Percentiles rank a stretch among this genome's conserved stretches.
Evolutionary conservation across 2,797 vertebrate species (phyloP).

Genomic region (Periophthalmus magnuspinnatus): DNA sequence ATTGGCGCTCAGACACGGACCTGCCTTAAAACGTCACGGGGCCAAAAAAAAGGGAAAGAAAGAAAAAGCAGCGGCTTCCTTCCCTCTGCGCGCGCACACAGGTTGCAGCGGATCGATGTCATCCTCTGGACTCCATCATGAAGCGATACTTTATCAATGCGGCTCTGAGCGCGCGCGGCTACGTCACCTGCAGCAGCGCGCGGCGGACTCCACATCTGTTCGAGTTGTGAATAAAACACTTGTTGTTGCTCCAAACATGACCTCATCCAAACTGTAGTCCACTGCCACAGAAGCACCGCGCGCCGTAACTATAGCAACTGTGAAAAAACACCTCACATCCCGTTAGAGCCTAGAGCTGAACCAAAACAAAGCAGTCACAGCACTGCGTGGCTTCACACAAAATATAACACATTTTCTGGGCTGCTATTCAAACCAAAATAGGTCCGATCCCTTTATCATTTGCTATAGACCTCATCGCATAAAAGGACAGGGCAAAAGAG

Average conservation of each 20-base stretch:
- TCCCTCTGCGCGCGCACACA: conserved; percentile 53
- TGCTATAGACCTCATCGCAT: not conserved
- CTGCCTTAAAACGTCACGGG: conserved; percentile 81
- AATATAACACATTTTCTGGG: not conserved
- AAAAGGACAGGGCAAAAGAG: not conserved
- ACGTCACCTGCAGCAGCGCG: conserved; percentile 8
- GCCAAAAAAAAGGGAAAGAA: conserved; percentile 52
- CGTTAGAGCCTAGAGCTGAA: conserved; percentile 8
- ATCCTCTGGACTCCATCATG: conserved; percentile 17
- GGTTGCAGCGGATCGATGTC: conserved; percentile 68
- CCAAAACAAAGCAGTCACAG: conserved; percentile 15
- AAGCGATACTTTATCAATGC: conserved; percentile 10
- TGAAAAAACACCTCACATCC: conserved; percentile 11
- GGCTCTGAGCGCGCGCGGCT: not conserved
- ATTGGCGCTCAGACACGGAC: conserved; percentile 81
- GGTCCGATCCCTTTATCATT: not conserved
- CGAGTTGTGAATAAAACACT: conserved; percentile 14
- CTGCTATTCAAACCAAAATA: not conserved
- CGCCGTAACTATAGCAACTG: conserved; percentile 14
- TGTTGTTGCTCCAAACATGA: conserved; percentile 19
- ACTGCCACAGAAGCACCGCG: conserved; percentile 11
- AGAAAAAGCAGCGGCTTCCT: conserved; percentile 15
- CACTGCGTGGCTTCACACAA: not conserved
- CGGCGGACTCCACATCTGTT: conserved; percentile 1
- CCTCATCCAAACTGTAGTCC: conserved; percentile 17